These are phyloP conservation scores for Pardalotus punctatus DNA, from an alignment of 2,113 vertebrate genomes.

Conservation along the genomic window DNA sequence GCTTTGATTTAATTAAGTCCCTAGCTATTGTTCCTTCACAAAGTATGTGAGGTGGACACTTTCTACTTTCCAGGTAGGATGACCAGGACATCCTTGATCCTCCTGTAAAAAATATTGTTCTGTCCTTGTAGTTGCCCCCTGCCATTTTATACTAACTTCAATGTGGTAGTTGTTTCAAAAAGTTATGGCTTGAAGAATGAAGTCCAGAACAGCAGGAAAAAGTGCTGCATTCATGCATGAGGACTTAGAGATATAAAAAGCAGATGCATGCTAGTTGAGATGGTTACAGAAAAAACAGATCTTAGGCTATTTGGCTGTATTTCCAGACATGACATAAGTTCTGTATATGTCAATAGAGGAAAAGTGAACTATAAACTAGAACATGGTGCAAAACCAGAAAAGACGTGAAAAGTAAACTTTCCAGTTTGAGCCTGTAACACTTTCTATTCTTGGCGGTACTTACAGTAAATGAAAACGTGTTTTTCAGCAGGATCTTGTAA, in stretches of 20 bases:
- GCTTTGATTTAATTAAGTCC: neutral
- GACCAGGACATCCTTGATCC: neutral
- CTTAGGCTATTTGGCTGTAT: neutral
- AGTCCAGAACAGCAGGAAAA: neutral
- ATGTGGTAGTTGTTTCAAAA: neutral
- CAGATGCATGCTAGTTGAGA: neutral
- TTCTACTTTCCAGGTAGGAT: neutral
- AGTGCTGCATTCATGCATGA: neutral
- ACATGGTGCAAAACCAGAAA: neutral
- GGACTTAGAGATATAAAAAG: neutral
- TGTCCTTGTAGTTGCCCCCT: neutral
- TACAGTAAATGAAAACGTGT: neutral
- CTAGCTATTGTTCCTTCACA: neutral
- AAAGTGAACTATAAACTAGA: neutral
- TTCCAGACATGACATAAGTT: conserved; percentile 4
- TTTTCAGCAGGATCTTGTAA: neutral
- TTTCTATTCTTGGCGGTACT: neutral
- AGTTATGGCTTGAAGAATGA: neutral
- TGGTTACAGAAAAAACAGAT: neutral
- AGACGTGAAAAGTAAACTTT: neutral
- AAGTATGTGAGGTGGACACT: neutral
- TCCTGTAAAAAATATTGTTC: neutral
- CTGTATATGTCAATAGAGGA: neutral
- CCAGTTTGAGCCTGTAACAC: neutral
- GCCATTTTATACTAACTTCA: neutral